These are phyloP conservation scores for Parelbella ahira DNA, from an alignment of 2,888 invertebrate species.

Conservation along the genomic window DNA sequence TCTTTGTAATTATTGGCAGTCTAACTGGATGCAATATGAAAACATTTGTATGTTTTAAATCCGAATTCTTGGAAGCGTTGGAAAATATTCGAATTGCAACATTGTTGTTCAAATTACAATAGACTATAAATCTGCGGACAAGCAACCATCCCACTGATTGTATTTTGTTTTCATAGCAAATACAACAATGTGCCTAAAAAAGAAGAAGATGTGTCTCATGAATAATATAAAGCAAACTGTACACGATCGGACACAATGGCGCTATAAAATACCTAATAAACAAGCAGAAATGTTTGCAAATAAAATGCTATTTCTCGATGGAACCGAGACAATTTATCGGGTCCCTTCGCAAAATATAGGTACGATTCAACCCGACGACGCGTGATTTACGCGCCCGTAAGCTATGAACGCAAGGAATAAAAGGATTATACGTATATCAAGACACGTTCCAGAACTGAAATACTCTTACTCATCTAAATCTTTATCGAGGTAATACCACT, in stretches of 20 bases:
- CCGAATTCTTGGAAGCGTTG: too few species aligned
- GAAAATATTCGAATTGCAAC: too few species aligned
- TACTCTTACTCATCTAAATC: slow-evolving; percentile 31
- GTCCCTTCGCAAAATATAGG: slow-evolving; percentile 59
- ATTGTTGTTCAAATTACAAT: too few species aligned
- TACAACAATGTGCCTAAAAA: slow-evolving; percentile 27
- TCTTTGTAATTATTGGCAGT: slow-evolving; percentile 2
- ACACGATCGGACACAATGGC: slow-evolving; percentile 32
- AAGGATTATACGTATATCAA: slow-evolving; percentile 43
- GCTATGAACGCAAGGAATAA: slow-evolving; percentile 54
- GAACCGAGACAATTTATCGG: slow-evolving; percentile 59
- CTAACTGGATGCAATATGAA: too few species aligned
- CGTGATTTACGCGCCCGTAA: slow-evolving; percentile 57
- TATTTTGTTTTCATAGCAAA: slow-evolving; percentile 20
- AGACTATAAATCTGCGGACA: too few species aligned
- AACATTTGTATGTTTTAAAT: too few species aligned
- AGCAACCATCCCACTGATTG: too few species aligned
- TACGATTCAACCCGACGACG: slow-evolving; percentile 49
- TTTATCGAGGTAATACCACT: slow-evolving; percentile 29
- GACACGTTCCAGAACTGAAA: slow-evolving; percentile 28
- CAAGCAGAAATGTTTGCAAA: slow-evolving; percentile 52
- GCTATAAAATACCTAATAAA: slow-evolving; percentile 51
- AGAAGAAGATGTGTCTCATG: slow-evolving; percentile 32
- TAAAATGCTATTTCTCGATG: slow-evolving; percentile 64
- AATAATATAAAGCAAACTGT: slow-evolving; percentile 34